These are phyloP conservation scores for Eutrigla gurnardus DNA, from an alignment of 2,797 vertebrate genomes.

Conservation along the genomic window DNA sequence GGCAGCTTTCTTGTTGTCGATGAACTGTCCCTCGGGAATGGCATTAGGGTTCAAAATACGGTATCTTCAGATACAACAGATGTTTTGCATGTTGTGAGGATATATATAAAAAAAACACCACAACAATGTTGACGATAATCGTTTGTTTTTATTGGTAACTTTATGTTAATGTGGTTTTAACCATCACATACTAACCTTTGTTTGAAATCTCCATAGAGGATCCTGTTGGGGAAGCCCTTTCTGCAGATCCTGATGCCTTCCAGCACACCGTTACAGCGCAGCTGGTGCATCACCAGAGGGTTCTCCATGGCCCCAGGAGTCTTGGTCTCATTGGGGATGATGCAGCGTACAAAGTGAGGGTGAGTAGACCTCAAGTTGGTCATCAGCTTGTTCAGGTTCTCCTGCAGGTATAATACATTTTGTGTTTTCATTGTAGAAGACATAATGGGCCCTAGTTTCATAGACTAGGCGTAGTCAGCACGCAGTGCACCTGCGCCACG, in stretches of 20 bases:
- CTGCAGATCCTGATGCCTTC: conserved; percentile 93
- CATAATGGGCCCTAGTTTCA: background rate
- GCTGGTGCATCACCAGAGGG: conserved; percentile 91
- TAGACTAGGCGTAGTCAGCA: too few relatives aligned
- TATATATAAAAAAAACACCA: background rate
- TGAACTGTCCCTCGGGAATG: conserved; percentile 90
- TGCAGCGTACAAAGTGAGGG: conserved; percentile 90
- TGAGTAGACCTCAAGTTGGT: conserved; percentile 88
- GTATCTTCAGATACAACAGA: conserved; percentile 77
- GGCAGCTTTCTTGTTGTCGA: conserved; percentile 88
- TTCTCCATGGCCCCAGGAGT: conserved; percentile 89
- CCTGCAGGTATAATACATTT: conserved; percentile 70
- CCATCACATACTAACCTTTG: conserved; percentile 81
- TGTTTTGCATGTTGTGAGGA: background rate
- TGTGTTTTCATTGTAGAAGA: background rate
- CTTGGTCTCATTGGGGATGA: conserved; percentile 90
- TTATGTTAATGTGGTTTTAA: background rate
- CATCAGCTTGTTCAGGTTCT: conserved; percentile 92
- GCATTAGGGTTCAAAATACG: conserved; percentile 88
- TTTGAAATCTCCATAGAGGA: conserved; percentile 90
- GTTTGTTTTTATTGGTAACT: background rate
- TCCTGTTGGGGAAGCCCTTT: conserved; percentile 92
- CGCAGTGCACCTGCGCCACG: too few relatives aligned
- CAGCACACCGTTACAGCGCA: conserved; percentile 90
- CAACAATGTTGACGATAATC: background rate